phyloP scores from a whole-genome alignment of 2,797 vertebrate species.

The Helicolenus hilgendorfi region DNA sequence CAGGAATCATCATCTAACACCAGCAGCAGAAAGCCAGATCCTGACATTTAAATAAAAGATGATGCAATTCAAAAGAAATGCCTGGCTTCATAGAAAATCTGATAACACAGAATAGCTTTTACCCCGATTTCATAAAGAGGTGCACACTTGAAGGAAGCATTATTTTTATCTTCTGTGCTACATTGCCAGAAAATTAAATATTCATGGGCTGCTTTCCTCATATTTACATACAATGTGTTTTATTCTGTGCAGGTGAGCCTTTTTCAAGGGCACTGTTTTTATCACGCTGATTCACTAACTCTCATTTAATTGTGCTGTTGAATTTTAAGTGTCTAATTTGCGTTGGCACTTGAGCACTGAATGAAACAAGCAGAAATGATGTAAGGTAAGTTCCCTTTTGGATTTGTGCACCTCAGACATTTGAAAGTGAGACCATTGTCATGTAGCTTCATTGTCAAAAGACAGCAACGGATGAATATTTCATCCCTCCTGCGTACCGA shows the following conservation, averaged over 20 bases:
- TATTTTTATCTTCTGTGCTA: conserved; percentile 80
- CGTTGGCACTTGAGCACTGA: conserved; percentile 55
- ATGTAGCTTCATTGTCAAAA: conserved; percentile 84
- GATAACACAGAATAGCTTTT: conserved; percentile 88
- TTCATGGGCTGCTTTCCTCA: conserved; percentile 66
- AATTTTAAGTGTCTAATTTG: conserved; percentile 51
- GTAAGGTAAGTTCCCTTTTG: conserved; percentile 76
- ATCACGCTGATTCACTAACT: conserved; percentile 51
- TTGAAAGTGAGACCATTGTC: conserved; percentile 85
- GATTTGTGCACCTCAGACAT: conserved; percentile 75
- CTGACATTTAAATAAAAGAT: conserved; percentile 91
- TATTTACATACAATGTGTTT: conserved; percentile 79
- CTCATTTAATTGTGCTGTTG: conserved; percentile 72
- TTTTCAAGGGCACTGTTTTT: conserved; percentile 67
- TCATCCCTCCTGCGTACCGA: conserved; percentile 65
- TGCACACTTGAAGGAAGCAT: conserved; percentile 72
- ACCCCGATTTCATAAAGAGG: conserved; percentile 77
- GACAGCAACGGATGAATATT: conserved; percentile 86
- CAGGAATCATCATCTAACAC: conserved; percentile 74
- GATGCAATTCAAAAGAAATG: conserved; percentile 82
- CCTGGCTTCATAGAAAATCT: conserved; percentile 80
- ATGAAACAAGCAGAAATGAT: conserved; percentile 79
- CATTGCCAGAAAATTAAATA: conserved; percentile 74
- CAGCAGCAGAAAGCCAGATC: conserved; percentile 63
- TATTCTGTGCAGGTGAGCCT: conserved; percentile 53